Evolutionary conservation across 2,113 vertebrate genomes (phyloP), one percentile per base, ranked within the genome.

Genomic region (Grus americana): DNA sequence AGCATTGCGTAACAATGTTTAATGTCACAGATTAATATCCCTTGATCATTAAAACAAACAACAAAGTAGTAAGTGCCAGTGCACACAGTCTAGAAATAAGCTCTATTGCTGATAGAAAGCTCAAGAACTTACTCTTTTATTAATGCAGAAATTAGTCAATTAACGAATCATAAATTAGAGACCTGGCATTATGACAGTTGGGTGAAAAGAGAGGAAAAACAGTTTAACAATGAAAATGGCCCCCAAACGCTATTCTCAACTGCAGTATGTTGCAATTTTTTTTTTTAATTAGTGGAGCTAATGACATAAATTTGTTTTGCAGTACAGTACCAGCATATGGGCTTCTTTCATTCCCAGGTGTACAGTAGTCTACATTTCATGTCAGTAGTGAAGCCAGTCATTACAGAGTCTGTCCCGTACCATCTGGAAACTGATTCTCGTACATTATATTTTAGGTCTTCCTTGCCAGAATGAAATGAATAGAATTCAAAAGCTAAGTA

Each of bases 391-490:
- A 95, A 96, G 93, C 91, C 97, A 93, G 58, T 98, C 97, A 97
- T 96, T 98, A 94, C 95, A 94, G 92, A 97, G 83, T 54, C 95
- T 98, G 93, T 95, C 91, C 93, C 0, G 1, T 27, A 92, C 98
- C 98, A 98, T 98, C 97, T 98, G 98, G 98, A 98, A 98, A 97
- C 92, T 97, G 95, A 98, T 96, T 88, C 95, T 91, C 82, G 55
- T 95, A 82, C 91, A 76, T 98, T 98, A 91, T 97, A 90, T 98
- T 98, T 97, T 94, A 99, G 99, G 99, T 96, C 98, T 99, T 98
- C 99, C 99, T 44, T 99, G 99, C 98, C 99, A 99, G 98, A 99
- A 98, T 75, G 99, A 99, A 98, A 99, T 99, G 98, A 99, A 98
- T 98, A 99, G 98, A 98, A 99, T 99, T 98, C 99, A 99, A 97